Base-by-base conservation (phyloP, 2,113 vertebrate species). In the Cercocebus atys region DNA sequence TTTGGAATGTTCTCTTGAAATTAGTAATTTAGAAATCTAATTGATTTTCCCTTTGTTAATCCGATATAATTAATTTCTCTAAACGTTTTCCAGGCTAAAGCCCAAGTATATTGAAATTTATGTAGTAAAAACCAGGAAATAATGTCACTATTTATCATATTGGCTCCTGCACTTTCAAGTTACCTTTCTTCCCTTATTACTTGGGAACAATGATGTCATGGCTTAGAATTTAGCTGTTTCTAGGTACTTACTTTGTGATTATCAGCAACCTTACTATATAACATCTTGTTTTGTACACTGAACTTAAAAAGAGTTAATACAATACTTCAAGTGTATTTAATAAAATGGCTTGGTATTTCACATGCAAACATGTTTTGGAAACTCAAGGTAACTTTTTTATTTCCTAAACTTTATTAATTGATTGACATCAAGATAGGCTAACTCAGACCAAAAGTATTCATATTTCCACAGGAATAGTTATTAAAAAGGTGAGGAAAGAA, bases 201-300 rank as follows among this genome's bases (percentile, higher is more conserved):
- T 59, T 78, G 32, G 40, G 84, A 92, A 30, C 32, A 57, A n/a
- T 73, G 72, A 83, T 12, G 5, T 84, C 84, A 85, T 78, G 80
- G n/a, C 43, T 86, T 90, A 82, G 52, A 87, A 78, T 82, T 80
- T 32, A 88, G 13, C 79, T 92, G n/a, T 92, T 93, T 93, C 93
- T 47, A 66, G 93, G 43, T 72, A 94, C 18, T 32, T 25, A 47
- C 70, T 43, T 6, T 68, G 55, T 76, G 57, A 90, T 82, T 84
- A 85, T 75, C 80, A 59, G 47, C 75, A 64, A 96, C 40, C 35
- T 50, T 81, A 81, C 13, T 50, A 6, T 43, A 70, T 40, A 35
- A 85, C 50, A 82, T 68, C 92, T 91, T 81, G 14, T 55, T 82
- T 79, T 86, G 27, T 32, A 68, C 47, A 32, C 8, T 20, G 73